Evolutionary conservation across 2,113 vertebrate genomes (phyloP).

Genomic region (Dipodomys ordii): DNA sequence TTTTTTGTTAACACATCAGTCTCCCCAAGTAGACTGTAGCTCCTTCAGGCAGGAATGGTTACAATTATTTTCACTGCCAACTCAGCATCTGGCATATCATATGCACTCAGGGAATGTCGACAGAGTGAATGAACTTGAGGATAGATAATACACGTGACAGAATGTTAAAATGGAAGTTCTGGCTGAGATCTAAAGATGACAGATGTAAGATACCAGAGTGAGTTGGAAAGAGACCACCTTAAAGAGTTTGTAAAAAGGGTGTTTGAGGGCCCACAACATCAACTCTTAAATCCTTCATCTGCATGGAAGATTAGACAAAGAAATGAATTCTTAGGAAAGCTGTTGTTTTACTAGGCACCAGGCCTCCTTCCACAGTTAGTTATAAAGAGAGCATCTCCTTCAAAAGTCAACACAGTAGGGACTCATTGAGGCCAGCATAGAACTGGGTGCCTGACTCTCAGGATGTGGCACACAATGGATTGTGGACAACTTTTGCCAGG

Average conservation of each 20-base stretch:
- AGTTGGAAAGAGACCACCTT: conserved; percentile 64
- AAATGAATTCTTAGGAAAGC: conserved; percentile 1
- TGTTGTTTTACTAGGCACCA: neutral
- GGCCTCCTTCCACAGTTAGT: neutral
- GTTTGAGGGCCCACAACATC: neutral
- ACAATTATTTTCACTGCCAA: conserved; percentile 54
- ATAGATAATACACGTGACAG: neutral
- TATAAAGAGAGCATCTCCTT: neutral
- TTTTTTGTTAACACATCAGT: conserved; percentile 16
- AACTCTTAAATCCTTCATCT: conserved; percentile 48
- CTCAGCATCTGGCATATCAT: conserved; percentile 55
- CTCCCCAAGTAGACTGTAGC: conserved; percentile 29
- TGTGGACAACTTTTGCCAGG: neutral
- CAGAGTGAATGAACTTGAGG: conserved; percentile 22
- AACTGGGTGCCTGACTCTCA: neutral
- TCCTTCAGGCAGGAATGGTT: conserved; percentile 59
- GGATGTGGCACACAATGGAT: neutral
- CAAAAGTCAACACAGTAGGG: neutral
- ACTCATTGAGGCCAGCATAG: neutral
- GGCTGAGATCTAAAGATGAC: conserved; percentile 66
- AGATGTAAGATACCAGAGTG: conserved; percentile 44
- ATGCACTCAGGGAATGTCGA: conserved; percentile 18
- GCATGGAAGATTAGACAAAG: conserved; percentile 1
- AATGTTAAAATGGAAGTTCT: conserved; percentile 53
- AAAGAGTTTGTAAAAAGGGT: conserved; percentile 37